Evolutionary conservation across 2,888 invertebrate genomes (phyloP).

Genomic region (Sipha maydis): DNA sequence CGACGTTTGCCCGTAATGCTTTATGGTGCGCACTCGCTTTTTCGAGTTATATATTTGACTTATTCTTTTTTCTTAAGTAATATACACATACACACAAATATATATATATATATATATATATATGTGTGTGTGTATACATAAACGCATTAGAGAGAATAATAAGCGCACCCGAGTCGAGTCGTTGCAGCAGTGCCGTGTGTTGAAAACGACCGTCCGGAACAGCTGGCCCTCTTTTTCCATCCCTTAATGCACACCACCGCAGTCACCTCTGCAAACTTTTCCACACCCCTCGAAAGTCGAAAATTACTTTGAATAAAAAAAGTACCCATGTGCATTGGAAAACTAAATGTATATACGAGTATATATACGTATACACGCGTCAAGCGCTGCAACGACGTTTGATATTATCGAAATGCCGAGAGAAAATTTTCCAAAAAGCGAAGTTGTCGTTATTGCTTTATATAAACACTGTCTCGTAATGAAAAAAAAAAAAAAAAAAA

Average conservation of each 20-base stretch:
- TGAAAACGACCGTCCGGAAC: conserved; percentile 43
- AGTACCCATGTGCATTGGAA: background rate
- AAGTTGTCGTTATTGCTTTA: too few species aligned
- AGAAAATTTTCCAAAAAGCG: too few species aligned
- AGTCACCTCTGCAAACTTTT: conserved; percentile 18
- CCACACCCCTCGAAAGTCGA: conserved; percentile 14
- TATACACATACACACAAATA: too few species aligned
- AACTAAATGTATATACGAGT: too few species aligned
- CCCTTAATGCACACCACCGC: background rate
- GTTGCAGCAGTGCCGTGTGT: conserved; percentile 35
- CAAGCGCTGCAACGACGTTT: too few species aligned
- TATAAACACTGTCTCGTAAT: too few species aligned
- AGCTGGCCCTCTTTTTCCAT: background rate
- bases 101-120: background rate
- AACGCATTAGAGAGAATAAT: conserved; percentile 27
- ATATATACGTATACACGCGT: too few species aligned
- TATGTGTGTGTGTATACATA: background rate
- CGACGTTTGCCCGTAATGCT: conserved; percentile 26
- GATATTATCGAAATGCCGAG: too few species aligned
- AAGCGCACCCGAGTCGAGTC: background rate
- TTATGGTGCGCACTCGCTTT: background rate
- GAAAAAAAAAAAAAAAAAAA: too few species aligned
- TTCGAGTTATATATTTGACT: background rate
- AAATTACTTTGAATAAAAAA: conserved; percentile 34
- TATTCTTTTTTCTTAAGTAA: conserved; percentile 14